Evolutionary conservation across 2,888 invertebrate genomes (phyloP), one percentile per base, ranked within the genome.

Genomic region (Melanostoma scalare): DNA sequence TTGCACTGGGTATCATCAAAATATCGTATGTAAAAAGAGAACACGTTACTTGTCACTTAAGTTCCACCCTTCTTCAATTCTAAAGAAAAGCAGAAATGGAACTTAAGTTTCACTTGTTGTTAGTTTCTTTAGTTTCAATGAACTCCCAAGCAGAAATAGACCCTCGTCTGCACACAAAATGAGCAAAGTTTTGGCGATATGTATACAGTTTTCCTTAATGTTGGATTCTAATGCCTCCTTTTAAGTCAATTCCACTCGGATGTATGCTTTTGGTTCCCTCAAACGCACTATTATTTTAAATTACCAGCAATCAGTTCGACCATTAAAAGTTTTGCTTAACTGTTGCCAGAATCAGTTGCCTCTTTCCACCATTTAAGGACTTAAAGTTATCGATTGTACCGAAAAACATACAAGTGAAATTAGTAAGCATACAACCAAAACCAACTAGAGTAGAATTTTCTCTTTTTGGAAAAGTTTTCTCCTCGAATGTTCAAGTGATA

Each of bases 311-410:
- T 73, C 52, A 48, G 44, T 73, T 60, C 10, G 36, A n/a, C 31
- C 73, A 73, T 79, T 79, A 79, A 73, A 79, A 79, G 60, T 73
- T 79, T 55, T 67, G 48, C 36, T 60, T n/a, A 61, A 73, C 78
- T 73, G 67, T 40, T 35, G 8, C 40, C 30, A n/a, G 20, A 63
- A 63, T 63, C 63, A 50, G 55, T 63, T 10, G 50, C 35, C 35
- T 50, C 9, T 46, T 35, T 46, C 42, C 48, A 8, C 30, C 61
- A 42, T 50, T 40, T 56, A 63, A 63, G 33, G 46, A 72, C 55
- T 67, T 68, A 30, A 79, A 60, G 52, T 79, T 60, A 79, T 73
- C 73, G 78, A 79, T 79, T 55, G 38, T 6, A 46, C 9, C 68
- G 55, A 48, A 38, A 3, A 50, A 35, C 50, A 78, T 60, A 67